Conservation (phyloP, 2,797 vertebrate genomes). For the Gallinago stenura region DNA sequence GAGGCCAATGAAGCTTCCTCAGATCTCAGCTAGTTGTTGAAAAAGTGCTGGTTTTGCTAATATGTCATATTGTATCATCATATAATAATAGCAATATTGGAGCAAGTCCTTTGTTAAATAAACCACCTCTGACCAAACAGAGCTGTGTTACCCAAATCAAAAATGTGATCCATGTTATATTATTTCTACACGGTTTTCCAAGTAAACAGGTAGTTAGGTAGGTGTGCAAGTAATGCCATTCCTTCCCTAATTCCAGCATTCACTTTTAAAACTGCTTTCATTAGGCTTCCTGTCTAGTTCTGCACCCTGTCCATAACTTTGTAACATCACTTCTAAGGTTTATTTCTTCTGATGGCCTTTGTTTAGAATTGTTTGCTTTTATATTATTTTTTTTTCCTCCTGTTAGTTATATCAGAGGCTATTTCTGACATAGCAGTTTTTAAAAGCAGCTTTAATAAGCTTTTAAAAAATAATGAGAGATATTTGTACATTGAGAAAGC, state of each 20-base stretch:
- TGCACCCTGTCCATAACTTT: not conserved
- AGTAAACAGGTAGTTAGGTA: not conserved
- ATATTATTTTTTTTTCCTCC: not conserved
- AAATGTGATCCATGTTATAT: not conserved
- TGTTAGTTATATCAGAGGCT: not conserved
- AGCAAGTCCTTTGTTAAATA: not conserved
- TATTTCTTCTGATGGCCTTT: not conserved
- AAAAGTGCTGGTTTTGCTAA: not conserved
- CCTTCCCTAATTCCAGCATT: not conserved
- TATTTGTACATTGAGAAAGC: not conserved
- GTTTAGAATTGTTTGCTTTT: not conserved
- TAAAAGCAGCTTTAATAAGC: not conserved
- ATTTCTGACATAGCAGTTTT: not conserved
- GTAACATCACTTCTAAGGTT: not conserved
- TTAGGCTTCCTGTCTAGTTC: not conserved
- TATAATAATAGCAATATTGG: not conserved
- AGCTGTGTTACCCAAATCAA: not conserved
- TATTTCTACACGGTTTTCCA: not conserved
- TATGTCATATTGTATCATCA: not conserved
- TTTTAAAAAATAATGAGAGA: not conserved
- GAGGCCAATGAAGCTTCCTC: not conserved
- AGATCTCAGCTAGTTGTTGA: not conserved
- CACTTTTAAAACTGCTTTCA: not conserved
- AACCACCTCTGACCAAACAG: not conserved
- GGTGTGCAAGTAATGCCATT: not conserved